Conservation (phyloP, 1,140 invertebrate genomes). For the Oryctes rhinoceros region DNA sequence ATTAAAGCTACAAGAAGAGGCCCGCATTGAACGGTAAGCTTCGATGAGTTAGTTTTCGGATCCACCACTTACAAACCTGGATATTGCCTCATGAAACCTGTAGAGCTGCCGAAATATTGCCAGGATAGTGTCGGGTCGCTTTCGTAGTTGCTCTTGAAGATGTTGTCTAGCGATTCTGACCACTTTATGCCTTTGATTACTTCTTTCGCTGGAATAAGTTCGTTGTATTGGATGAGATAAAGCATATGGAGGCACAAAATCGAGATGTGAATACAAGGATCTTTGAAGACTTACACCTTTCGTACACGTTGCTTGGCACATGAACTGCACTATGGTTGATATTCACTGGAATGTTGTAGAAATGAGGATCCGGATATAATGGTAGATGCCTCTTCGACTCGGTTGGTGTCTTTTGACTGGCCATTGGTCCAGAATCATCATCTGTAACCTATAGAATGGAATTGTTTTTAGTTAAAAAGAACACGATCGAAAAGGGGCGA, state of each 20-base stretch:
- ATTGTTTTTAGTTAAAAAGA: no score
- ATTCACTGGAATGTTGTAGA: conserved; percentile 84
- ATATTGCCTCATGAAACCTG: conserved; percentile 94
- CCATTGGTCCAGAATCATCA: conserved; percentile 44
- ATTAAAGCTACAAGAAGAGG: conserved; percentile 55
- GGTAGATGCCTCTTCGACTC: conserved; percentile 56
- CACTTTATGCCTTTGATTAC: conserved; percentile 77
- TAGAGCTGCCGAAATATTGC: conserved; percentile 97
- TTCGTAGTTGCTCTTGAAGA: conserved; percentile 88
- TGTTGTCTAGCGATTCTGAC: conserved; percentile 87
- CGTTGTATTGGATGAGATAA: background rate
- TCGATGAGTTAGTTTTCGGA: background rate
- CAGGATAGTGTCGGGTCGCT: conserved; percentile 89
- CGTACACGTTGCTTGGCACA: conserved; percentile 95
- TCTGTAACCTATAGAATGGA: conserved; percentile 48
- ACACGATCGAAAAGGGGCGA: no score
- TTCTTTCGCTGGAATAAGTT: conserved; percentile 67
- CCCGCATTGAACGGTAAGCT: background rate
- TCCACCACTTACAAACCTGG: conserved; percentile 70
- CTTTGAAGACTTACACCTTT: conserved; percentile 73
- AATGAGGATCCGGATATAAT: conserved; percentile 76
- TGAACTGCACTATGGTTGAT: conserved; percentile 88
- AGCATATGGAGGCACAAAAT: no score
- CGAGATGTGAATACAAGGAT: no score
- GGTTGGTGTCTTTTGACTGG: conserved; percentile 60